phyloP scores from a whole-genome alignment of 1,140 invertebrate species.

The Theocolax elegans region DNA sequence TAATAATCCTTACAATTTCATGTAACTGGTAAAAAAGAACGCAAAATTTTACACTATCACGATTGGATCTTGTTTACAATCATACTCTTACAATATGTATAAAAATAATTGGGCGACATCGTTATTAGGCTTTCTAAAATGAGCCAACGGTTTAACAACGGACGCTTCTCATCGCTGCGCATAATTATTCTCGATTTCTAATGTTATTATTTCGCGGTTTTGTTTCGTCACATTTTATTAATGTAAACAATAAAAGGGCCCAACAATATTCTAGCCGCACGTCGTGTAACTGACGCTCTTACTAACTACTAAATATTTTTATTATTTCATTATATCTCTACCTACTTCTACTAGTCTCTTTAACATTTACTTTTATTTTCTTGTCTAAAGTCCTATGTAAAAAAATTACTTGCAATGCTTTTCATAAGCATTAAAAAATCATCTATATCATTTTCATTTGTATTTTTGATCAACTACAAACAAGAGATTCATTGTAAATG shows the following conservation, averaged over 20 bases:
- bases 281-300: slow-evolving; percentile 18
- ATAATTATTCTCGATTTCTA: slow-evolving; percentile 26
- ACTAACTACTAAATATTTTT: background rate
- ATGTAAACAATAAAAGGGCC: slow-evolving; percentile 43
- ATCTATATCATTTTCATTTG: background rate
- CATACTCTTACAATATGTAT: slow-evolving; percentile 55
- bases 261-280: slow-evolving; percentile 50
- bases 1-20: too few relatives aligned
- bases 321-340: background rate
- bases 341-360: slow-evolving; percentile 17
- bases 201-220: too few relatives aligned
- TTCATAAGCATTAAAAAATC: background rate
- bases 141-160: slow-evolving; percentile 54
- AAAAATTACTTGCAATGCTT: background rate
- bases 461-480: background rate
- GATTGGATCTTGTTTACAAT: slow-evolving; percentile 8
- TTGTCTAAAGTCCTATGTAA: background rate
- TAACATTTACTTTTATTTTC: background rate
- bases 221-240: slow-evolving; percentile 8
- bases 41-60: too few relatives aligned
- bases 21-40: too few relatives aligned
- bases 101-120: slow-evolving; percentile 61
- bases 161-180: slow-evolving; percentile 38
- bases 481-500: too few relatives aligned
- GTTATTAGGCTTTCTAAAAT: slow-evolving; percentile 47